These are phyloP conservation scores for Emesis furor DNA, from an alignment of 2,888 invertebrate genomes.

Conservation along the genomic window DNA sequence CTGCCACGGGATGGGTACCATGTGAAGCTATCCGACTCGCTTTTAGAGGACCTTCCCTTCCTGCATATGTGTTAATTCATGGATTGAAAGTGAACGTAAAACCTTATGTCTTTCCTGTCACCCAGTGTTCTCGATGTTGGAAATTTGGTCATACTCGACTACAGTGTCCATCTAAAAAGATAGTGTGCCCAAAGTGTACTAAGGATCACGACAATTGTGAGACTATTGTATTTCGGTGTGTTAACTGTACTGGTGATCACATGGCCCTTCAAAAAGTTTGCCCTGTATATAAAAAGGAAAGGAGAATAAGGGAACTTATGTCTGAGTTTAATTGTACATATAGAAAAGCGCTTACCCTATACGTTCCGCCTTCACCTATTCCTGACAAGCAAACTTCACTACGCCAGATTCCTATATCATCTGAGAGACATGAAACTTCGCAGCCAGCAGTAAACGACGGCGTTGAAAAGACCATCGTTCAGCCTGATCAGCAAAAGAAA, in stretches of 20 bases:
- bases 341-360: slow-evolving; percentile 2
- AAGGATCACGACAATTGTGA: slow-evolving; percentile 56
- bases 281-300: neutral
- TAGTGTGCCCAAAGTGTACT: slow-evolving; percentile 57
- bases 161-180: slow-evolving; percentile 43
- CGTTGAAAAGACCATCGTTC: neutral
- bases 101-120: slow-evolving; percentile 61
- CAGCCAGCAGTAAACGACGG: neutral
- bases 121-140: slow-evolving; percentile 59
- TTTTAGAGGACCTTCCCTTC: slow-evolving; percentile 53
- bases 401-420: neutral
- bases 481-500: neutral
- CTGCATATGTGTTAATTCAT: slow-evolving; percentile 43
- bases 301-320: neutral
- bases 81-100: slow-evolving; percentile 43
- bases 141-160: slow-evolving; percentile 41
- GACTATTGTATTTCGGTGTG: neutral
- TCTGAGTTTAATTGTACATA: neutral
- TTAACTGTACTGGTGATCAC: neutral
- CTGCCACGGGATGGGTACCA: neutral
- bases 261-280: neutral
- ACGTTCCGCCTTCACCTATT: neutral
- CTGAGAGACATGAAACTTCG: neutral
- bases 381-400: neutral
- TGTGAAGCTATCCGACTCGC: slow-evolving; percentile 49